phyloP scores from a whole-genome alignment of 1,140 invertebrate species.

The Chelonus insularis region DNA sequence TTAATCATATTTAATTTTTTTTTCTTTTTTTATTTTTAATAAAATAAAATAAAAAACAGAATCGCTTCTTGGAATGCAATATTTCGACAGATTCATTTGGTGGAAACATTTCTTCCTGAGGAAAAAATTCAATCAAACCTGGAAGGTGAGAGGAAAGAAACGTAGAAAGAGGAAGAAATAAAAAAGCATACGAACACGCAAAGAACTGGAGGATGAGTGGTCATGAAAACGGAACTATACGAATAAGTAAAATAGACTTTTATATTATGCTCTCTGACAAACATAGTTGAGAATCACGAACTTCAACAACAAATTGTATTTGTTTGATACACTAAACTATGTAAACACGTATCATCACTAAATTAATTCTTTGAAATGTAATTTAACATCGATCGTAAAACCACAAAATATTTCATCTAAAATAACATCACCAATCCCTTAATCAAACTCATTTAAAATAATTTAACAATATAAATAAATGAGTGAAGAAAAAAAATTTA shows the following conservation, averaged over 20 bases:
- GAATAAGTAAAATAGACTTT: conserved; percentile 21
- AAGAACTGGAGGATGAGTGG: conserved; percentile 10
- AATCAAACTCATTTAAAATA: not conserved
- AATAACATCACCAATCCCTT: not conserved
- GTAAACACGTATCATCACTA: conserved; percentile 5
- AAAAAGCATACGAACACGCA: conserved; percentile 27
- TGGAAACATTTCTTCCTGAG: conserved; percentile 59
- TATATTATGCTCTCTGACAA: conserved; percentile 10
- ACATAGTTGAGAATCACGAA: conserved; percentile 9
- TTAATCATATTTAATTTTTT: not conserved
- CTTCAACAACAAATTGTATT: not conserved
- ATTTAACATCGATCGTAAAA: not conserved
- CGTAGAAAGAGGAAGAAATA: conserved; percentile 29
- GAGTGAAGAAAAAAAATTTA: not conserved
- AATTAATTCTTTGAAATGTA: conserved; percentile 3
- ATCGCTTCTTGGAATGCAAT: conserved; percentile 60
- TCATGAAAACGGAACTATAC: conserved; percentile 33
- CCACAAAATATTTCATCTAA: not conserved
- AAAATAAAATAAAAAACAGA: conserved; percentile 51
- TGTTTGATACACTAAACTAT: conserved; percentile 1
- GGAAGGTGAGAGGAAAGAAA: conserved; percentile 50
- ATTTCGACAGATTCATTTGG: conserved; percentile 62
- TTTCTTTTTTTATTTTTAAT: conserved; percentile 19
- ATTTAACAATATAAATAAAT: too few species aligned
- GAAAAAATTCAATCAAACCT: conserved; percentile 62